These are phyloP conservation scores for Argya squamiceps DNA, from an alignment of 2,797 vertebrate genomes.

Conservation along the genomic window DNA sequence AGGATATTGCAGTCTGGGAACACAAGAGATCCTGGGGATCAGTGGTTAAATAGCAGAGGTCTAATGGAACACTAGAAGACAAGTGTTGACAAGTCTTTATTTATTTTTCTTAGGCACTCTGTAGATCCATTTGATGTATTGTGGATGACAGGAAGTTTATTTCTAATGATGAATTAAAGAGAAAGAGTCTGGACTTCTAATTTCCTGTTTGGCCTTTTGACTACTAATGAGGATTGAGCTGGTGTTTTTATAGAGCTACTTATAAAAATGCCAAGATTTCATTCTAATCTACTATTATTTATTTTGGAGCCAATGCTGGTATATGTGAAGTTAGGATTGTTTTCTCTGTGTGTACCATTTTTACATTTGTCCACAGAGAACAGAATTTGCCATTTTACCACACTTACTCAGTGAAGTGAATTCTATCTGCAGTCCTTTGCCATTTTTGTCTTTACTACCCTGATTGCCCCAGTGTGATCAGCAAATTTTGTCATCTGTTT, in stretches of 20 bases:
- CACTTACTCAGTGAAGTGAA: not conserved
- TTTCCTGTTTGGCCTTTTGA: slow-evolving; percentile 17
- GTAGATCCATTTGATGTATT: not conserved
- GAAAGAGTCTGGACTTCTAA: not conserved
- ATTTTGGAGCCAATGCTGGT: not conserved
- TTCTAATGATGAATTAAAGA: slow-evolving; percentile 6
- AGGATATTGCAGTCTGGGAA: not conserved
- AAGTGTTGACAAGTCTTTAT: not conserved
- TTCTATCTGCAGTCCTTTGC: not conserved
- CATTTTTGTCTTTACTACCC: not conserved
- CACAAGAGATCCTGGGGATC: not conserved
- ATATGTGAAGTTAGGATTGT: not conserved
- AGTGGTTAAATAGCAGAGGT: not conserved
- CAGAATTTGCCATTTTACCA: not conserved
- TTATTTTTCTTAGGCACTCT: not conserved
- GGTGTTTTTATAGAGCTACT: not conserved
- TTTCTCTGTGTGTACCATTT: not conserved
- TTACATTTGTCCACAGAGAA: not conserved
- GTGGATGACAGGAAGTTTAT: not conserved
- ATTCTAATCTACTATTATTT: not conserved
- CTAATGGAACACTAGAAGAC: not conserved
- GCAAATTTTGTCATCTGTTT: not conserved
- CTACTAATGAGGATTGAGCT: not conserved
- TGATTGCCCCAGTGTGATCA: not conserved
- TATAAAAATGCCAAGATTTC: not conserved